Percentiles rank a stretch among this genome's conserved stretches.
Evolutionary conservation across 2,888 invertebrate species (phyloP).

Genomic region (Rhyacophila evoluta): DNA sequence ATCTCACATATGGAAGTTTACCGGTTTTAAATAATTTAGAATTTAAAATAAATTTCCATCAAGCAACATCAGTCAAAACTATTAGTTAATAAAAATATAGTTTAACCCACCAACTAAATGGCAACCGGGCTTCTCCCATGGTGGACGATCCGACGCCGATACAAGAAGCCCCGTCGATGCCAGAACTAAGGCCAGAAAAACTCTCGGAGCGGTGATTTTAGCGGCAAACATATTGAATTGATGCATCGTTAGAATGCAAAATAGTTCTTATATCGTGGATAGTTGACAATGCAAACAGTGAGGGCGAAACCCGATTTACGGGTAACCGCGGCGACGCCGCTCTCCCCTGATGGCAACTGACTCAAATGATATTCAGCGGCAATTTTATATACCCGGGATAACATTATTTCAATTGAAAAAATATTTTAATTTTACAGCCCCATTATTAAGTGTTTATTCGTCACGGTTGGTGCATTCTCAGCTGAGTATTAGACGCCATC

Average conservation of each 20-base stretch:
- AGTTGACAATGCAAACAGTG: neutral
- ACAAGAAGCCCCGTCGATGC: constrained; percentile 18
- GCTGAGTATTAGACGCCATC: neutral
- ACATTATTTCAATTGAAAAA: neutral
- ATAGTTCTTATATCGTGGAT: too few species aligned
- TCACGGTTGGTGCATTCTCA: neutral
- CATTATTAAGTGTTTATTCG: neutral
- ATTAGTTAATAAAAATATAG: too few species aligned
- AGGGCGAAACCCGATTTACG: neutral
- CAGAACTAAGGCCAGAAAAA: neutral
- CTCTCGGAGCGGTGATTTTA: neutral
- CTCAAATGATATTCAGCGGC: neutral
- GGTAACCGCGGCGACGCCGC: constrained; percentile 14
- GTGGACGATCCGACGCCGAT: constrained; percentile 11
- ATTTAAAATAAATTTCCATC: too few species aligned
- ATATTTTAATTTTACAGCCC: neutral
- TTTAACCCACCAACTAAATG: constrained; percentile 51
- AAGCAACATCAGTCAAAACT: too few species aligned
- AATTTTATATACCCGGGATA: neutral
- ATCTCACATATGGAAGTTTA: too few species aligned
- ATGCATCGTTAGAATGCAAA: too few species aligned
- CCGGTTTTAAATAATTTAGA: too few species aligned
- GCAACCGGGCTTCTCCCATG: constrained; percentile 53
- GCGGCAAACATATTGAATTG: neutral
- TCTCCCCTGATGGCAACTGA: neutral